Base-by-base conservation (phyloP, 2,888 invertebrate species). In the Perizoma affinitatum region DNA sequence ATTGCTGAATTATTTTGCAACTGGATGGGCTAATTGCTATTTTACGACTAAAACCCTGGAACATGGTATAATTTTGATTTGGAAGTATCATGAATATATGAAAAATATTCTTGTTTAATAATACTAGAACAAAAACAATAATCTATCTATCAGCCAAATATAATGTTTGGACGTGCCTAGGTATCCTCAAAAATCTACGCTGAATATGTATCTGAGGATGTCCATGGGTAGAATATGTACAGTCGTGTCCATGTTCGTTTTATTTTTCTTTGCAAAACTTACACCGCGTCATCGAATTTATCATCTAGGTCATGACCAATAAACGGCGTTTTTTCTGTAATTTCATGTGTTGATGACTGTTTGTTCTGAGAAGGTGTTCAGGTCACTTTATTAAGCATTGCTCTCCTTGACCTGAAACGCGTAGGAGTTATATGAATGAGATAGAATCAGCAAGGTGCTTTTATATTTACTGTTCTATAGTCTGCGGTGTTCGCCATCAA, bases 391-490 rank as follows among this genome's bases (percentile, higher is more conserved):
- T 42, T 54, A 34, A 40, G 65, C 59, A 67, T 66, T 69, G 70
- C 56, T 70, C 63, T 61, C 75, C 78, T 78, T 78, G 78, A 70
- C 76, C 76, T 69, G 61, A 68, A 71, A 68, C 69, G 64, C 65
- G 43, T 47, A 8, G 48, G 44, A 63, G 62, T 61, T 40, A 10
- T 47, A 46, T 54, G 48, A 51, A 54, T 44, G n/a, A 59, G 33
- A 58, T 9, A 47, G 46, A 40, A 53, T 44, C 54, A 40, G 9
- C 41, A 53, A 50, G n/a, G 41, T 9, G 36, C 33, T 33, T 43
- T 40, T 43, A 40, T 33, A 11, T 10, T 9, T 44, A 56, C 42
- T 54, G 38, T 40, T 41, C n/a, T 49, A 36, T 48, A 43, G 40
- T 9, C 47, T 44, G 53, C 38, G 5, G 22, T 47, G 3, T 11